Evolutionary conservation across 2,888 invertebrate genomes (phyloP), one percentile per base, ranked within the genome.

Genomic region (Nematopogon swammerdamellus): DNA sequence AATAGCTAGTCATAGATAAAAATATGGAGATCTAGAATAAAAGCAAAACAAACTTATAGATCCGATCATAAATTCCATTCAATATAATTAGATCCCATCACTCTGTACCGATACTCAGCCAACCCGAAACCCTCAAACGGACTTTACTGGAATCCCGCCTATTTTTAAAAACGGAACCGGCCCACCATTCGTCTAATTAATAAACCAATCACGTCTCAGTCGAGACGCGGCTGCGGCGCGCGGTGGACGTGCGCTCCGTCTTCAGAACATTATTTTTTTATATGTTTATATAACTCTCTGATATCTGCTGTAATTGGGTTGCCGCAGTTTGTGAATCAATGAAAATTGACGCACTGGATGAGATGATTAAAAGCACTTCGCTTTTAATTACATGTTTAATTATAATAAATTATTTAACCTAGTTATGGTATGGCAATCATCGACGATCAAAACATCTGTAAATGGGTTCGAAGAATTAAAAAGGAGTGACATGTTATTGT

Each of bases 121-220:
- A n/a, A n/a, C 25, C 25, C 25, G 25, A 25, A 14, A 36, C 36
- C 36, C 14, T 14, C 11, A 36, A 25, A 25, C 4, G 11, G 36
- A 3, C 36, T 14, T 14, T 3, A 36, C 36, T 36, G 36, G 36
- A 36, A 36, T 79, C 77, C 77, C 76, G 75, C 76, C 77, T 79
- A 79, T 79, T 77, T 77, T 79, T 76, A 73, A 79, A 79, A 79
- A 77, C 63, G 63, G 63, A 63, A 63, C 62, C 61, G 59, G 61
- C 60, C 60, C 76, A 76, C 77, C 76, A 79, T 76, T 77, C 77
- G 76, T 72, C 75, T 79, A 79, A 79, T 79, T 79, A 77, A 77
- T 77, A 79, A 79, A 75, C 79, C 79, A 79, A 79, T 79, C 79
- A 79, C 79, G 79, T 77, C 75, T 18, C 76, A 73, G 68, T 72